Evolutionary conservation across 2,888 invertebrate species (phyloP).

Genomic region (Pristionchus japonicus): DNA sequence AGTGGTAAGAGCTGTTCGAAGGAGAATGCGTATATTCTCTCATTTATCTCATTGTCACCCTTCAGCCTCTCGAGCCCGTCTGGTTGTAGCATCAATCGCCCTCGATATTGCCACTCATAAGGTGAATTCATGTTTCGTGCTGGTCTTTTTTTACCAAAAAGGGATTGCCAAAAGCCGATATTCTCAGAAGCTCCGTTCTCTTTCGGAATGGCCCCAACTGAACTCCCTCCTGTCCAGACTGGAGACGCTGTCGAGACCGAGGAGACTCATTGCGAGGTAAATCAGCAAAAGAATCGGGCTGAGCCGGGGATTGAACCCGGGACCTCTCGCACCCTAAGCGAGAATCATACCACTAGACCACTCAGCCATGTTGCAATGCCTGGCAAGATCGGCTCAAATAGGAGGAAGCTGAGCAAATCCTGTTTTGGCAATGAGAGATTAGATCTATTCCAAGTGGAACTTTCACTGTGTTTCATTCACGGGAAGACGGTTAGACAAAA

Average conservation of each 20-base stretch:
- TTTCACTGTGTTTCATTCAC: background rate
- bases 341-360: conserved; percentile 73
- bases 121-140: background rate
- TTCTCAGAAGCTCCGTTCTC: conserved; percentile 42
- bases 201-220: conserved; percentile 47
- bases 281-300: conserved; percentile 47
- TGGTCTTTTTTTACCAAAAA: no score
- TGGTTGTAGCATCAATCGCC: conserved; percentile 27
- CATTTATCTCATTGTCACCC: background rate
- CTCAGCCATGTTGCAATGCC: conserved; percentile 51
- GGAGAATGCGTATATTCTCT: no score
- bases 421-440: conserved; percentile 24
- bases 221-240: conserved; percentile 50
- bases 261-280: conserved; percentile 47
- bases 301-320: conserved; percentile 68
- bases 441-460: background rate
- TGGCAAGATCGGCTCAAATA: conserved; percentile 34
- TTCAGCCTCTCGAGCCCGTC: conserved; percentile 43
- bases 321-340: conserved; percentile 73
- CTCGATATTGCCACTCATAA: conserved; percentile 42
- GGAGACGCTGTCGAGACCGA: conserved; percentile 47
- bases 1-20: background rate
- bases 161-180: background rate
- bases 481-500: background rate
- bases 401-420: conserved; percentile 44